Conservation (phyloP, 2,888 invertebrate species). For the Corbicula japonica region DNA sequence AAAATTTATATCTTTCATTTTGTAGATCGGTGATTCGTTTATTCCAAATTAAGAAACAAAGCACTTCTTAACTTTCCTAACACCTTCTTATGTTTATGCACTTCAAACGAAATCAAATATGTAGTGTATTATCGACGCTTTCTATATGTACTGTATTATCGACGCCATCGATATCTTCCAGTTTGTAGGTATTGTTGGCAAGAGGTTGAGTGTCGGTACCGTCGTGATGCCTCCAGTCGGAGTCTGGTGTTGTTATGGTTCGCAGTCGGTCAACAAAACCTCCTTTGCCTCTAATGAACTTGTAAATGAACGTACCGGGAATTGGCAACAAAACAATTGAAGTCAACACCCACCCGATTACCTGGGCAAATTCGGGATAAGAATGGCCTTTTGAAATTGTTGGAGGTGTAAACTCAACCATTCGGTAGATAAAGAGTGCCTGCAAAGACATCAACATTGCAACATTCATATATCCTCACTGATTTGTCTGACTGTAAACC, state of each 20-base stretch:
- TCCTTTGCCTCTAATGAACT: constrained; percentile 52
- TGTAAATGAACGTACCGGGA: constrained; percentile 74
- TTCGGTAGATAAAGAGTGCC: constrained; percentile 78
- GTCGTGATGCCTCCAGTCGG: constrained; percentile 75
- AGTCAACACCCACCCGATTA: constrained; percentile 75
- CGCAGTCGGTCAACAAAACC: constrained; percentile 60
- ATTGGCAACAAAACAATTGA: constrained; percentile 74
- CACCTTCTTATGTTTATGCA: no score
- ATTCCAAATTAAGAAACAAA: no score
- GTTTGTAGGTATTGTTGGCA: no score
- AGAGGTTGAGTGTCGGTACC: constrained; percentile 51
- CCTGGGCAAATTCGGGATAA: constrained; percentile 77
- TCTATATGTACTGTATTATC: no score
- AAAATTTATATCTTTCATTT: no score
- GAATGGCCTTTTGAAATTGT: constrained; percentile 63
- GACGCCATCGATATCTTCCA: no score
- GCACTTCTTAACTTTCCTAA: no score
- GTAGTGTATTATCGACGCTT: no score
- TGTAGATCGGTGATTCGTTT: no score
- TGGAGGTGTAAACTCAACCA: constrained; percentile 73
- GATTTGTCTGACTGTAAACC: no score
- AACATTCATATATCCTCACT: no score
- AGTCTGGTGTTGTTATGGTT: constrained; percentile 69
- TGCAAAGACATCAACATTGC: constrained; percentile 60
- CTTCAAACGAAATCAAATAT: no score